These are phyloP conservation scores for Trichogramma pretiosum DNA, from an alignment of 1,140 invertebrate species.

Conservation along the genomic window DNA sequence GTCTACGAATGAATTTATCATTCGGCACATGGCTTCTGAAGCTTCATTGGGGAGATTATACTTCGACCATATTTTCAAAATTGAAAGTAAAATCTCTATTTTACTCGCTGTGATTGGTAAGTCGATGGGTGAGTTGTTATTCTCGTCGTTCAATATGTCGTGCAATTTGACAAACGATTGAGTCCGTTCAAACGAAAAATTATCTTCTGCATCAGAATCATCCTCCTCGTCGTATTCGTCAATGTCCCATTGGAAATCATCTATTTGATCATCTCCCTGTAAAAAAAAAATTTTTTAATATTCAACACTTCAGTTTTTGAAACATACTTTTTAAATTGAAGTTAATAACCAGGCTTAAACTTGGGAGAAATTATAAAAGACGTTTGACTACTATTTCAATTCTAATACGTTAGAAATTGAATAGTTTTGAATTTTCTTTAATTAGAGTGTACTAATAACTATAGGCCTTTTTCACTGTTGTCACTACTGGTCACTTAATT, in stretches of 20 bases:
- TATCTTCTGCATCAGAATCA: not conserved
- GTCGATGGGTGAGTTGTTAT: not conserved
- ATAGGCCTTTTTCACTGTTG: too few species aligned
- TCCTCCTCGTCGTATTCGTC: not conserved
- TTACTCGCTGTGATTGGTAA: not conserved
- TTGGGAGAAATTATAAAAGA: too few species aligned
- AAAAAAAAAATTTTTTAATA: not conserved
- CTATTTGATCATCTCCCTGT: not conserved
- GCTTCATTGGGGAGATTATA: not conserved
- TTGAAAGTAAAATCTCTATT: not conserved
- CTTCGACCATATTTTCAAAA: not conserved
- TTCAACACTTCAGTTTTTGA: too few species aligned
- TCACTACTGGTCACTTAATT: too few species aligned
- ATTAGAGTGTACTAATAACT: too few species aligned
- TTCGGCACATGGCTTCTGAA: not conserved
- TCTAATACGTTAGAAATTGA: too few species aligned
- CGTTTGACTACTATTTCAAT: too few species aligned
- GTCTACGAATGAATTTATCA: not conserved
- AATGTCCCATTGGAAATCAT: too few species aligned
- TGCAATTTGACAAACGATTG: not conserved
- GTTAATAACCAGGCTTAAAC: too few species aligned
- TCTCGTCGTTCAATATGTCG: not conserved
- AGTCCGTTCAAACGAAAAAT: not conserved
- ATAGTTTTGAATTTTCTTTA: too few species aligned
- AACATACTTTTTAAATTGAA: too few species aligned